Evolutionary conservation across 1,140 invertebrate species (phyloP).

Genomic region (Teleogryllus occipitalis): DNA sequence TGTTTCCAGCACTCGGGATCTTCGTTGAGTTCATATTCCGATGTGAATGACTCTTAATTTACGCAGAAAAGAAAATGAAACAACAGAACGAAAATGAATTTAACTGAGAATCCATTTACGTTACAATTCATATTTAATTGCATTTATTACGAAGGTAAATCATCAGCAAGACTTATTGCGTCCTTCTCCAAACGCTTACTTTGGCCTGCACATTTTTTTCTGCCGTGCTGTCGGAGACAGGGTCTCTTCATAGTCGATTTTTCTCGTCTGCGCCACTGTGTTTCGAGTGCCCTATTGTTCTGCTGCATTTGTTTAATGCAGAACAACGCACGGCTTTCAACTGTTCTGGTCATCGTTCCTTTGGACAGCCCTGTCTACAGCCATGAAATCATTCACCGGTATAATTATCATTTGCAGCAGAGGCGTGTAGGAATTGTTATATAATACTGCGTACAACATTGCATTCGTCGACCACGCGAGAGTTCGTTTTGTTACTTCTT

Average conservation of each 20-base stretch:
- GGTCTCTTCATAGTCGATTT: too few relatives aligned
- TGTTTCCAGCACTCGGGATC: not conserved
- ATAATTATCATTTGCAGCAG: not conserved
- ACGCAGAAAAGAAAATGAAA: not conserved
- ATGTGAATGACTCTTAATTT: not conserved
- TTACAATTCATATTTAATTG: conserved; percentile 2
- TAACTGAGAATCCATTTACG: not conserved
- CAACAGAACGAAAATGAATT: not conserved
- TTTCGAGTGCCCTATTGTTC: too few relatives aligned
- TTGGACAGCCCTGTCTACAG: too few relatives aligned
- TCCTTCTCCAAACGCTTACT: not conserved
- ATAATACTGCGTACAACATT: not conserved
- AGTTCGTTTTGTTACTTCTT: too few relatives aligned
- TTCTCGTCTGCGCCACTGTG: too few relatives aligned
- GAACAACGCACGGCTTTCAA: too few relatives aligned
- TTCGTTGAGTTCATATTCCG: not conserved
- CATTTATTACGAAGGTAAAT: not conserved
- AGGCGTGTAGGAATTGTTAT: too few relatives aligned
- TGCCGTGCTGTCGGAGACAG: too few relatives aligned
- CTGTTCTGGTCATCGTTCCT: too few relatives aligned
- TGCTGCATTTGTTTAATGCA: too few relatives aligned
- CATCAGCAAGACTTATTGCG: not conserved
- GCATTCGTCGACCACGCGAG: too few relatives aligned
- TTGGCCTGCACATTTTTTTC: too few relatives aligned
- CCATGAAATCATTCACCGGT: not conserved